Conservation (phyloP, 1,140 invertebrate genomes). For the Cydia strobilella region DNA sequence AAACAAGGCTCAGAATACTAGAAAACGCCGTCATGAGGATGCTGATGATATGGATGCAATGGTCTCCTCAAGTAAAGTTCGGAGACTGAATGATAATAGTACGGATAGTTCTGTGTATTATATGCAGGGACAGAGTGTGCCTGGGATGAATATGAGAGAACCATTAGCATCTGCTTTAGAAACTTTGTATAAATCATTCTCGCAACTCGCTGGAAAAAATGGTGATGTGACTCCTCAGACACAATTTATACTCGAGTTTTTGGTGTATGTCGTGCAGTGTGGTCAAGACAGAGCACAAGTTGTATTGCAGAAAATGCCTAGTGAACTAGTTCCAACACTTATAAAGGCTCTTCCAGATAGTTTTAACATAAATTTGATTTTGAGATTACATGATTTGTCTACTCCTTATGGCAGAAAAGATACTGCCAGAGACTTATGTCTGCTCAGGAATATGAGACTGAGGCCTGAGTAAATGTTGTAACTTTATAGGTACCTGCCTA, state of each 20-base stretch:
- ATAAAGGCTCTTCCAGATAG: constrained; percentile 88
- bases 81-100: constrained; percentile 83
- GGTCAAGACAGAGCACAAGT: constrained; percentile 87
- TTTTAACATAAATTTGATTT: constrained; percentile 86
- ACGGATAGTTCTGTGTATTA: constrained; percentile 81
- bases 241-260: constrained; percentile 91
- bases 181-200: constrained; percentile 86
- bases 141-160: constrained; percentile 80
- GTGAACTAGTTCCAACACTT: constrained; percentile 87
- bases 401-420: constrained; percentile 86
- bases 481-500: constrained; percentile 33
- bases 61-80: constrained; percentile 82
- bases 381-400: constrained; percentile 89
- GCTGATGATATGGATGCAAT: constrained; percentile 82
- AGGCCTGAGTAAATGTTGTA: constrained; percentile 68
- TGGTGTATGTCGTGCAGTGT: constrained; percentile 90
- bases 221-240: constrained; percentile 90
- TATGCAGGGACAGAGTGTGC: constrained; percentile 73
- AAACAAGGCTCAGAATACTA: constrained; percentile 75
- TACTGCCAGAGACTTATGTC: constrained; percentile 90
- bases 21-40: constrained; percentile 84
- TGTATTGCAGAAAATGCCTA: constrained; percentile 90
- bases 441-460: constrained; percentile 88
- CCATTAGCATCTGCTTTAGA: constrained; percentile 83
- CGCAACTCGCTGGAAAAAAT: constrained; percentile 87